These are phyloP conservation scores for Etheostoma cragini DNA, from an alignment of 2,113 vertebrate species.

Conservation along the genomic window DNA sequence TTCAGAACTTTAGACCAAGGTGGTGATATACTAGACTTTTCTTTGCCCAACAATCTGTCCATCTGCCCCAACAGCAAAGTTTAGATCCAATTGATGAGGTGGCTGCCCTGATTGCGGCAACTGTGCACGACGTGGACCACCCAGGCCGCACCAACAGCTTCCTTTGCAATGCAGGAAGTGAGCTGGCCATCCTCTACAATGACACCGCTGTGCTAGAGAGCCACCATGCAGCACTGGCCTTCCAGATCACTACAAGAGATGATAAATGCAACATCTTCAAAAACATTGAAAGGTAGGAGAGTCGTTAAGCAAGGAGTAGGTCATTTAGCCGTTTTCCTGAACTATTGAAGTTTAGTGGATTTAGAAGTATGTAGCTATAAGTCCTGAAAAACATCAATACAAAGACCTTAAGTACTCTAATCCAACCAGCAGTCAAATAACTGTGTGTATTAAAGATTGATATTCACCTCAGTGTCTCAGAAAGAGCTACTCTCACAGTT, in stretches of 20 bases:
- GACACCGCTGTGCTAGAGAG: slow-evolving; percentile 96
- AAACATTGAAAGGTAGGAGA: slow-evolving; percentile 92
- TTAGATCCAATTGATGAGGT: slow-evolving; percentile 93
- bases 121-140: slow-evolving; percentile 96
- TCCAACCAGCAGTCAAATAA: neutral
- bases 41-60: neutral
- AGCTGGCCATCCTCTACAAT: slow-evolving; percentile 95
- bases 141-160: slow-evolving; percentile 97
- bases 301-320: neutral
- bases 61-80: slow-evolving; percentile 87
- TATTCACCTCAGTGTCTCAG: neutral
- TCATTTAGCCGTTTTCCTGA: neutral
- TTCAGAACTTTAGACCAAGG: neutral
- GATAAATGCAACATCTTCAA: slow-evolving; percentile 98
- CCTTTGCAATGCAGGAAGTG: slow-evolving; percentile 94
- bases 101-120: slow-evolving; percentile 94
- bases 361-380: neutral
- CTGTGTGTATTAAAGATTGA: neutral
- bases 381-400: neutral
- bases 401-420: neutral
- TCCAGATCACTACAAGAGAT: slow-evolving; percentile 93
- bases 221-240: slow-evolving; percentile 95
- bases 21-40: neutral
- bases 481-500: neutral
- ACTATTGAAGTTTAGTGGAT: neutral